Evolutionary conservation across 2,113 vertebrate species (phyloP).

Genomic region (Bungarus multicinctus): DNA sequence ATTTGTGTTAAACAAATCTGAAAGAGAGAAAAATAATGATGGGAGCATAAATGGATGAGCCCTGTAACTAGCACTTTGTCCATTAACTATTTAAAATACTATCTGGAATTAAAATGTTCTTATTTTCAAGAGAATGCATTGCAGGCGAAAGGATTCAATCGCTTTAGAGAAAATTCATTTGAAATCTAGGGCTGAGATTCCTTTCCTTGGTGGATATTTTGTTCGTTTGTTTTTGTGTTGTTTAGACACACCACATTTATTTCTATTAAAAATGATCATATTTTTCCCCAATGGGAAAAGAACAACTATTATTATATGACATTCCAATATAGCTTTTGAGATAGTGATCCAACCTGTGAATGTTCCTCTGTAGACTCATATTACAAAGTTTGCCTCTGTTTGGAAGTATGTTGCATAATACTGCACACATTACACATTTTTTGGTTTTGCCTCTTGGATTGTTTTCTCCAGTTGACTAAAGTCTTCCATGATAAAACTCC

Average conservation of each 20-base stretch:
- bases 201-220: background rate
- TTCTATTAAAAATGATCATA: background rate
- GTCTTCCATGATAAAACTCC: background rate
- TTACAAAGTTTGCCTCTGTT: background rate
- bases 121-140: background rate
- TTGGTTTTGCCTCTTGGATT: background rate
- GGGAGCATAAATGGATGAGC: background rate
- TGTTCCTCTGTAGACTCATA: background rate
- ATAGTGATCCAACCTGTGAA: background rate
- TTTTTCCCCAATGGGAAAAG: background rate
- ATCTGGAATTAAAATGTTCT: background rate
- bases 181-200: background rate
- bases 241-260: background rate
- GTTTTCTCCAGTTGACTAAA: background rate
- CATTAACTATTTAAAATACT: background rate
- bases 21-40: background rate
- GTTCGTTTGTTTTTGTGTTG: background rate
- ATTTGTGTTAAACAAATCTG: conserved; percentile 34
- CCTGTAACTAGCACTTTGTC: background rate
- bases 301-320: background rate
- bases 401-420: background rate
- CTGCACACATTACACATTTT: background rate
- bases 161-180: no score
- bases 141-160: background rate
- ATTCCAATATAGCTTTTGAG: background rate